Percentiles rank a stretch among this genome's conserved stretches.
Conservation (phyloP, 2,113 vertebrate genomes). For the Chloroceryle aenea region DNA sequence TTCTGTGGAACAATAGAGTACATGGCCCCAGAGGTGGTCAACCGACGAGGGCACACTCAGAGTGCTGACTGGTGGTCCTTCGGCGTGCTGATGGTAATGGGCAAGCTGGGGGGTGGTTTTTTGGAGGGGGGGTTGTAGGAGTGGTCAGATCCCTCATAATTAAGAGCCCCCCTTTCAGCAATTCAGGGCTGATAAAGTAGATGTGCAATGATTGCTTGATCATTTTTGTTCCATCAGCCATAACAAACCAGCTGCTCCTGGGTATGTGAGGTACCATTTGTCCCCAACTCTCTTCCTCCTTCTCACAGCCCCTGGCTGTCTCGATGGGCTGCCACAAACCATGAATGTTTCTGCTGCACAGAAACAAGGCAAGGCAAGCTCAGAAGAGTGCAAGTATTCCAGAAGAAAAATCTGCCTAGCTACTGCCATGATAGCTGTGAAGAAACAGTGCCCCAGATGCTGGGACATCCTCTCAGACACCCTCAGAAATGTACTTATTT, state of each 20-base stretch:
- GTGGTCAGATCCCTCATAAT: neutral
- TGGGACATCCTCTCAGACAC: neutral
- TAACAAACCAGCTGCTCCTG: neutral
- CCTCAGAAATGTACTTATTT: neutral
- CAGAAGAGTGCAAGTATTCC: neutral
- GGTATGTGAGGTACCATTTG: neutral
- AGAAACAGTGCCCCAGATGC: neutral
- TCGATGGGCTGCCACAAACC: neutral
- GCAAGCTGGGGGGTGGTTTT: too few species aligned
- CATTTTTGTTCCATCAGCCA: neutral
- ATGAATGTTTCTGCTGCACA: neutral
- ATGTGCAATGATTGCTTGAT: neutral
- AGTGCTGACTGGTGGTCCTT: conserved; percentile 99
- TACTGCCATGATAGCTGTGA: neutral
- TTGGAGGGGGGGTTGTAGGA: neutral
- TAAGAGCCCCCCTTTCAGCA: neutral
- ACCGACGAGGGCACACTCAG: conserved; percentile 92
- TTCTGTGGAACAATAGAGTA: conserved; percentile 98
- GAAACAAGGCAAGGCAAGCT: neutral
- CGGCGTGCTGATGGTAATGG: conserved; percentile 94
- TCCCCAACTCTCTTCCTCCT: neutral
- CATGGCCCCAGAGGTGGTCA: conserved; percentile 97
- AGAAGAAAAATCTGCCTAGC: neutral
- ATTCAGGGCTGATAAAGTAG: neutral
- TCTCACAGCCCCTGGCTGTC: neutral